Evolutionary conservation across 1,140 invertebrate genomes (phyloP).

Genomic region (Drosophila burlai): DNA sequence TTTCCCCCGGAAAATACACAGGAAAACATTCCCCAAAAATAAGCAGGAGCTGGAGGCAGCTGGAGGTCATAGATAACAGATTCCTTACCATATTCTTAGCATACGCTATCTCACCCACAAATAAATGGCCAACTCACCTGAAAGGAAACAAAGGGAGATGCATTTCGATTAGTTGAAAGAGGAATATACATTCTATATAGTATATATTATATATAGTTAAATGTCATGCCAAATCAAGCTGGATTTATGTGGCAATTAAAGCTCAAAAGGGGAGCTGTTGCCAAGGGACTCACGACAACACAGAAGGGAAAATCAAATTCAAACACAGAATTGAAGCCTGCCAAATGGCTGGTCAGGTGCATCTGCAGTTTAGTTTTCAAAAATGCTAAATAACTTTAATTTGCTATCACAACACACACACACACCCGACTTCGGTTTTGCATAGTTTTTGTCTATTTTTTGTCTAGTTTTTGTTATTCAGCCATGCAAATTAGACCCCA

Average conservation of each 20-base stretch:
- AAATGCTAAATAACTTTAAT: conserved; percentile 36
- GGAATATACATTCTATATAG: neutral
- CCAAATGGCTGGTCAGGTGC: conserved; percentile 18
- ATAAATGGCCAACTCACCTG: conserved; percentile 39
- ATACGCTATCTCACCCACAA: conserved; percentile 3
- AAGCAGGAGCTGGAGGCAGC: neutral
- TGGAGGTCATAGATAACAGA: conserved; percentile 25
- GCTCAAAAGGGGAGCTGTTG: too few relatives aligned
- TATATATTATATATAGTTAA: neutral
- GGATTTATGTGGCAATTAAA: conserved; percentile 3
- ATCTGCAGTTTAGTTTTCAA: conserved; percentile 12
- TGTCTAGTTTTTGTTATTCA: conserved; percentile 7
- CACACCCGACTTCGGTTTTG: conserved; percentile 8
- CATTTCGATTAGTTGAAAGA: conserved; percentile 25
- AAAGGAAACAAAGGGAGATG: conserved; percentile 26
- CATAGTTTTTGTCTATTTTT: conserved; percentile 17
- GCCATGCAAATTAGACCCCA: conserved; percentile 25
- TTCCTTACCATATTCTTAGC: conserved; percentile 43
- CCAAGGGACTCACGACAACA: neutral
- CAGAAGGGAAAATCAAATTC: conserved; percentile 8
- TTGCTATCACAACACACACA: conserved; percentile 33
- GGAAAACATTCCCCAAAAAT: conserved; percentile 9
- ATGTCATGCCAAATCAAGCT: neutral
- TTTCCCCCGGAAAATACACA: conserved; percentile 1
- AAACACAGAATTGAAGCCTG: conserved; percentile 32